Conservation (phyloP, 1,140 invertebrate genomes). For the Stegodyphus dumicola region DNA sequence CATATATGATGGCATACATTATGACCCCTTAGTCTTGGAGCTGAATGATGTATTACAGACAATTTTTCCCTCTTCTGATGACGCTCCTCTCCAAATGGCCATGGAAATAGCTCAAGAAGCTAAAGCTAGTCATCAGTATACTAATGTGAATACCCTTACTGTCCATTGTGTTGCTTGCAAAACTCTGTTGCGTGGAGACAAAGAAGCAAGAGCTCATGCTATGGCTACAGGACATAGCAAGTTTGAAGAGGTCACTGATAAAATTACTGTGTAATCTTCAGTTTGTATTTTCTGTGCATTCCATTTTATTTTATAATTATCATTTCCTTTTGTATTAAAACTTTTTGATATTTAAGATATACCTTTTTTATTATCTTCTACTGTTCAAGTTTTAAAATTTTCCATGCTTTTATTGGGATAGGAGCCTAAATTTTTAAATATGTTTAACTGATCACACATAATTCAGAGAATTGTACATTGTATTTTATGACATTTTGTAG, state of each 20-base stretch:
- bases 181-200: slow-evolving; percentile 78
- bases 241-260: slow-evolving; percentile 78
- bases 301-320: background rate
- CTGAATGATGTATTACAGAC: slow-evolving; percentile 75
- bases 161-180: slow-evolving; percentile 85
- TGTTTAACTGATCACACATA: no score
- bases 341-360: no score
- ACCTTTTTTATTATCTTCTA: no score
- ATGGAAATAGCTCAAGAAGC: slow-evolving; percentile 87
- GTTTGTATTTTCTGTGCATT: background rate
- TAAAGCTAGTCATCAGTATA: slow-evolving; percentile 87
- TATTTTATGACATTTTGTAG: no score
- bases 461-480: no score
- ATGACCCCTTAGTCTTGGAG: slow-evolving; percentile 92
- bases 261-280: background rate
- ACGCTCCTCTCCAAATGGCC: slow-evolving; percentile 79
- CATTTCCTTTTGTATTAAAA: background rate
- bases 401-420: no score
- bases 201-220: slow-evolving; percentile 85
- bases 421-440: no score
- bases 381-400: no score
- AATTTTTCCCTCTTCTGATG: slow-evolving; percentile 82
- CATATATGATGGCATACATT: slow-evolving; percentile 96
- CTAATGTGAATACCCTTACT: slow-evolving; percentile 87
- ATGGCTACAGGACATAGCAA: slow-evolving; percentile 84